Conservation (phyloP, 2,797 vertebrate species). For the Alcedo quadribrachys region DNA sequence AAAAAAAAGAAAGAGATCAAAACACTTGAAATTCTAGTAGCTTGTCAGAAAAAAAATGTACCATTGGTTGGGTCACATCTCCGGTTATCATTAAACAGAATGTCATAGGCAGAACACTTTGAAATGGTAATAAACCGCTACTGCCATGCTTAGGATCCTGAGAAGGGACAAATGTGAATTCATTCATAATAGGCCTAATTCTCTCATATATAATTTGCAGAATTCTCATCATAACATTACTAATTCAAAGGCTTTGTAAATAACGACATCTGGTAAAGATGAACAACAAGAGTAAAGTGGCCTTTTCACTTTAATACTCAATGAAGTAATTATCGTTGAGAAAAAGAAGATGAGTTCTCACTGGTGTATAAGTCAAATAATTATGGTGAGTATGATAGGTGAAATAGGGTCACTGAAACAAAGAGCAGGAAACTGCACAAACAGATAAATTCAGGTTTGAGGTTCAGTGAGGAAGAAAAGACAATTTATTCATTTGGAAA, state of each 20-base stretch:
- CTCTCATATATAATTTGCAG: slow-evolving; percentile 11
- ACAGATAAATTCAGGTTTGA: slow-evolving; percentile 76
- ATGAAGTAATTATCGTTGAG: slow-evolving; percentile 45
- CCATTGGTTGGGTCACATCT: slow-evolving; percentile 36
- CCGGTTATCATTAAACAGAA: slow-evolving; percentile 34
- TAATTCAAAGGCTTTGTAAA: slow-evolving; percentile 69
- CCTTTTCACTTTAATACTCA: slow-evolving; percentile 65
- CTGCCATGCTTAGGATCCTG: not conserved
- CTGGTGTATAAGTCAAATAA: slow-evolving; percentile 70
- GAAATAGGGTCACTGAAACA: slow-evolving; percentile 72
- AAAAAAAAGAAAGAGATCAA: slow-evolving; percentile 36
- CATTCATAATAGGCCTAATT: slow-evolving; percentile 1
- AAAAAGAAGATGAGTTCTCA: slow-evolving; percentile 53
- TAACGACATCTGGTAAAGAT: slow-evolving; percentile 60
- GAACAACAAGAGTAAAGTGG: slow-evolving; percentile 53
- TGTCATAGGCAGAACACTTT: slow-evolving; percentile 39
- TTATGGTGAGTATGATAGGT: slow-evolving; percentile 64
- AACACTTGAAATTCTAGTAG: slow-evolving; percentile 40
- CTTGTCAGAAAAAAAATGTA: slow-evolving; percentile 37
- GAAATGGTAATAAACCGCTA: slow-evolving; percentile 11
- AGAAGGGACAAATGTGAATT: slow-evolving; percentile 45
- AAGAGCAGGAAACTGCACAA: slow-evolving; percentile 75
- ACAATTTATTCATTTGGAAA: slow-evolving; percentile 77
- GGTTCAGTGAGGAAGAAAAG: slow-evolving; percentile 74
- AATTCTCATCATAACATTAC: slow-evolving; percentile 54